These are phyloP conservation scores for Myiopsitta monachus DNA, from an alignment of 2,113 vertebrate species.

Conservation along the genomic window DNA sequence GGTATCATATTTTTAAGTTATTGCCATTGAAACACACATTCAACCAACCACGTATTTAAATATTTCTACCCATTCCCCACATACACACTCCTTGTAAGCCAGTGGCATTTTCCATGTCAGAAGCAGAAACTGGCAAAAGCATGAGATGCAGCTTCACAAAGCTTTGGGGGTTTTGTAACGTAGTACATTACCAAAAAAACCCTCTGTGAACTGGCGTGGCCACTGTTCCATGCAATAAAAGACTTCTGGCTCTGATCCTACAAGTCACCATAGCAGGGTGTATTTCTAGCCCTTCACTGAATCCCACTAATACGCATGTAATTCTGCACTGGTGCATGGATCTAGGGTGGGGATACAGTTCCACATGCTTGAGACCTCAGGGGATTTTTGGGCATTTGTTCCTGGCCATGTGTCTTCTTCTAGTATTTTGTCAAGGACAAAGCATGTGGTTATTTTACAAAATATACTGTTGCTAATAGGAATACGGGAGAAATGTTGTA, in stretches of 20 bases:
- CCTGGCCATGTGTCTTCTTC: neutral
- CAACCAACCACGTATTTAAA: neutral
- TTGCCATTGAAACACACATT: neutral
- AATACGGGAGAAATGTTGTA: neutral
- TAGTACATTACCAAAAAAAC: neutral
- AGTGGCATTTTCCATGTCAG: neutral
- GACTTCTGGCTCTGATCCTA: neutral
- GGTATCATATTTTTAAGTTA: neutral
- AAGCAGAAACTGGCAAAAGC: neutral
- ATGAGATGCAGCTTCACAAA: neutral
- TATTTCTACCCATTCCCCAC: neutral
- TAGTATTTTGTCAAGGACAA: neutral
- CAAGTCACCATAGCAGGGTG: neutral
- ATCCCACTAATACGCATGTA: accelerated
- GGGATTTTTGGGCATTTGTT: neutral
- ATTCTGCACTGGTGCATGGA: neutral
- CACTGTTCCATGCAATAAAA: neutral
- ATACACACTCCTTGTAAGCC: neutral
- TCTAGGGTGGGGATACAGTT: neutral
- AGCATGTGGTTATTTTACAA: neutral
- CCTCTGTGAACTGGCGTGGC: neutral
- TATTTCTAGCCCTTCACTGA: neutral
- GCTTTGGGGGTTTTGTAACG: neutral
- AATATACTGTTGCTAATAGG: neutral
- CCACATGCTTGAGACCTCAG: neutral